These are phyloP conservation scores for Elymnias hypermnestra DNA, from an alignment of 1,140 invertebrate genomes.

Conservation along the genomic window DNA sequence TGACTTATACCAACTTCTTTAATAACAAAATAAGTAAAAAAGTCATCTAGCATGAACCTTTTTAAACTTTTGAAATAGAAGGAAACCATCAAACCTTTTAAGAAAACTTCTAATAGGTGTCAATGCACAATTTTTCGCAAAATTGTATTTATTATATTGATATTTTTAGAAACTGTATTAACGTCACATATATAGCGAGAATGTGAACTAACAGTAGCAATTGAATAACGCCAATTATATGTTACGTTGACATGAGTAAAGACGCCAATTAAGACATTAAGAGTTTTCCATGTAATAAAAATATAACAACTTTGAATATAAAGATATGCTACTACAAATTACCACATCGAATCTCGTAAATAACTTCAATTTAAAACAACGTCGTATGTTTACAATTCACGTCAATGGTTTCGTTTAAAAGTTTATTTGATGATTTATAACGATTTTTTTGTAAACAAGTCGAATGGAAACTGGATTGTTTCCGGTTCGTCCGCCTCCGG, in stretches of 20 bases:
- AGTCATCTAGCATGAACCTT: not conserved
- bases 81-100: no score
- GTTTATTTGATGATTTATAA: conserved; percentile 28
- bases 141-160: no score
- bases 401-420: conserved; percentile 25
- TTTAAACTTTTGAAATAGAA: not conserved
- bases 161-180: no score
- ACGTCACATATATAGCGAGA: no score
- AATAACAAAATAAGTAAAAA: no score
- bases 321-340: not conserved
- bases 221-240: no score
- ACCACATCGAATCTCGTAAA: conserved; percentile 10
- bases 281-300: not conserved
- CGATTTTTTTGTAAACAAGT: conserved; percentile 7
- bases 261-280: not conserved
- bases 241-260: not conserved
- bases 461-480: conserved; percentile 26
- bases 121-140: no score
- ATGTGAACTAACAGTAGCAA: no score
- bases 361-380: conserved; percentile 5
- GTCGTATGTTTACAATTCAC: conserved; percentile 15
- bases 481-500: conserved; percentile 15
- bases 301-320: not conserved
- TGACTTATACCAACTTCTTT: no score
- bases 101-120: no score